Evolutionary conservation across 2,113 vertebrate species (phyloP).

Genomic region (Corynorhinus townsendii): DNA sequence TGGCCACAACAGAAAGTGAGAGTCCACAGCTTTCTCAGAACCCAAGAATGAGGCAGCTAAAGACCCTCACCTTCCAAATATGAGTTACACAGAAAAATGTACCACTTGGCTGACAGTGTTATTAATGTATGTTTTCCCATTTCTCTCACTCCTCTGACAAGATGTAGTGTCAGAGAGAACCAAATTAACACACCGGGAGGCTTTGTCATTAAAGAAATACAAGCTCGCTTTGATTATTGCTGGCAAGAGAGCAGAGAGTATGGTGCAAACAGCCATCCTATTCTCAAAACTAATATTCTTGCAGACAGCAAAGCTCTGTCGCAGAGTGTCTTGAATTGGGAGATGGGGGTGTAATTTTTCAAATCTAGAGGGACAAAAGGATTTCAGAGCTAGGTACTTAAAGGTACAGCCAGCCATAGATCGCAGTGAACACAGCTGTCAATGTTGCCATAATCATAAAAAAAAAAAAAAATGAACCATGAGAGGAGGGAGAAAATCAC

Average conservation of each 20-base stretch:
- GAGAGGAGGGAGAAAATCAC: constrained; percentile 28
- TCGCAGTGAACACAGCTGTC: constrained; percentile 68
- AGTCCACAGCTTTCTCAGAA: background rate
- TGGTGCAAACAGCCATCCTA: constrained; percentile 55
- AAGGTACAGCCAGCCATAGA: constrained; percentile 74
- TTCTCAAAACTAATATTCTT: constrained; percentile 79
- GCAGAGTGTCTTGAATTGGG: constrained; percentile 67
- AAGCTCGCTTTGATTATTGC: constrained; percentile 78
- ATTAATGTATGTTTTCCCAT: constrained; percentile 69
- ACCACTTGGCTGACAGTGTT: constrained; percentile 62
- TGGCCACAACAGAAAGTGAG: background rate
- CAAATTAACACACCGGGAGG: constrained; percentile 80
- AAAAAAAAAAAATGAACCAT: background rate
- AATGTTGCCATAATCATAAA: constrained; percentile 68
- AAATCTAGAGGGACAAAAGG: constrained; percentile 75
- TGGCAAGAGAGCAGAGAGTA: constrained; percentile 71
- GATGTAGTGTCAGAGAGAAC: constrained; percentile 66
- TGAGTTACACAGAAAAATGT: constrained; percentile 43
- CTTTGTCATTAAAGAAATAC: constrained; percentile 81
- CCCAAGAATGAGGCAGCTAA: background rate
- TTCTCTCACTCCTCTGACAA: constrained; percentile 71
- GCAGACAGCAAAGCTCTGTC: constrained; percentile 66
- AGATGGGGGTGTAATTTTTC: constrained; percentile 74
- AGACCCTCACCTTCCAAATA: constrained; percentile 35
- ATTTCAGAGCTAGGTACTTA: constrained; percentile 77